Base-by-base conservation (phyloP, 2,888 invertebrate genomes). In the Metallyticus violacea region DNA sequence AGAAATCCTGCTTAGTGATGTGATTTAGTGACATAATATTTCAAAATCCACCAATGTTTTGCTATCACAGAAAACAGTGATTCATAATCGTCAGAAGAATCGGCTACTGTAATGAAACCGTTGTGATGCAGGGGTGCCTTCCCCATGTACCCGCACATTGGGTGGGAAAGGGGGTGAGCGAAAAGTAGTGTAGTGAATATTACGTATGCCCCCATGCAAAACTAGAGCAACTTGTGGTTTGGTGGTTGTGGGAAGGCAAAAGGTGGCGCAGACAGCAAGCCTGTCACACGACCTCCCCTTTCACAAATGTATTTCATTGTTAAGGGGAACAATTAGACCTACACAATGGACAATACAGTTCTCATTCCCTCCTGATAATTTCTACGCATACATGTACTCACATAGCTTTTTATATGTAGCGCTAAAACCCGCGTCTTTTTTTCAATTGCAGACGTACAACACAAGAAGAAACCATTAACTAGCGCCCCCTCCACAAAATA, bases 181-280 rank as follows among this genome's bases (percentile, higher is more conserved):
- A 9, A 62, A n/a, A 62, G 40, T 40, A 40, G 40, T 7, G 40
- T 40, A 40, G 40, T n/a, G n/a, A n/a, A n/a, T 62, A 62, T 62
- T 62, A 62, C 22, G 40, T 62, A 62, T 62, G 40, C 22, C 40
- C 40, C 7, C 76, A 82, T 27, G 28, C 80, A 80, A 28, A 80
- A 27, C 80, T 80, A 27, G 82, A 82, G 82, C 82, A 82, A 76
- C 82, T 82, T 82, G 82, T 82, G 82, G 82, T 82, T 30, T 15
- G 82, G 76, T 30, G 82, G 82, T 82, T 40, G 82, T 82, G 82
- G 82, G 82, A 82, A 82, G 82, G 81, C 82, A 26, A 82, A 82
- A 82, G 82, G 82, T 76, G 82, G 76, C 26, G 26, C 22, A 40
- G 82, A 82, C 62, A 81, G 81, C 81, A 62, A 62, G 40, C 40